Evolutionary conservation across 2,113 vertebrate genomes (phyloP), one percentile per base, ranked within the genome.

Genomic region (Proterorhinus semilunaris): DNA sequence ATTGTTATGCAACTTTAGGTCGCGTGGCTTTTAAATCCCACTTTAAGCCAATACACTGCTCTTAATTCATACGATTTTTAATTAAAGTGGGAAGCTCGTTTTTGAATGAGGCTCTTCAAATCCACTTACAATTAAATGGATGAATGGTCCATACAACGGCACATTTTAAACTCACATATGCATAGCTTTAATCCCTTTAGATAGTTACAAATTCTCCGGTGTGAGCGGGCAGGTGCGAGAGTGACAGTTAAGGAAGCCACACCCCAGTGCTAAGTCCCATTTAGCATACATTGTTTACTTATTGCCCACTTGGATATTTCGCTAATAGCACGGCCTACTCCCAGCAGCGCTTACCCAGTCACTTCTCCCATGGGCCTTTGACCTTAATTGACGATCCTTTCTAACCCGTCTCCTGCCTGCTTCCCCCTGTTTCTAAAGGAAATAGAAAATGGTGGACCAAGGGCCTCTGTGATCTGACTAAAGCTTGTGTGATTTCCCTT

Each of bases 401-500:
- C 55, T 64, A 54, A 68, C 55, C 27, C 63, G 54, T 79, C 73
- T 72, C 69, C 66, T 2, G 36, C 59, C 17, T 66, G 48, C 21
- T 36, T 6, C 46, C 16, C 8, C 63, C 46, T 83, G 15, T 50
- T 55, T 79, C 47, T 73, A 75, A 81, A 79, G 79, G 75, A 80
- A 90, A 83, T 72, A 55, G 80, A 64, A 83, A 87, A 82, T 72
- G 77, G 79, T 76, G 74, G 61, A 72, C 78, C 78, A 71, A 80
- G 78, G 55, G 83, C 75, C 74, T 72, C 62, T 88, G 81, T 83
- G 81, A 89, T 90, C 89, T 90, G 89, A 88, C 88, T 88, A 88
- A 91, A 87, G 80, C 86, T 82, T 80, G 68, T 88, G 86, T 90
- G 89, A 91, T 91, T 91, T 90, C 89, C 86, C 89, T 64, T 8